Evolutionary conservation across 2,113 vertebrate genomes (phyloP).

Genomic region (Callocephalon fimbriatum): DNA sequence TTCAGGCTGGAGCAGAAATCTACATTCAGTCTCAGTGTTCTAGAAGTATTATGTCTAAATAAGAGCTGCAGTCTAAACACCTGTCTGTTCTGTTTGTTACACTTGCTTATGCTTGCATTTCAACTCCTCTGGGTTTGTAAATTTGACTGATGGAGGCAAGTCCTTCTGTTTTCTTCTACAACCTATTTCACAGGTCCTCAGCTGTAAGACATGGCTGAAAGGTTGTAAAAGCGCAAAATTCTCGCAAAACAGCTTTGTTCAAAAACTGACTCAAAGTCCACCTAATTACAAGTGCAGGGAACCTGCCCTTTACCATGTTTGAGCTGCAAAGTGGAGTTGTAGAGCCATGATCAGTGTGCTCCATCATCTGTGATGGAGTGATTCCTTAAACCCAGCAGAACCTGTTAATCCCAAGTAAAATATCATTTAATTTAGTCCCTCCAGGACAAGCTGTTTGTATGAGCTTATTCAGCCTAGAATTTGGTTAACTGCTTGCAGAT

Average conservation of each 20-base stretch:
- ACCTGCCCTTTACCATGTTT: not conserved
- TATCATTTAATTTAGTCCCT: not conserved
- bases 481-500: not conserved
- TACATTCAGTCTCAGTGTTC: not conserved
- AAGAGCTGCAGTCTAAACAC: not conserved
- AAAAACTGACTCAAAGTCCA: not conserved
- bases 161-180: not conserved
- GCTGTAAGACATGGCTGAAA: fast-evolving
- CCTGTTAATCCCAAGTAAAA: not conserved
- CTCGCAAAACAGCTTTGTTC: not conserved
- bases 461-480: not conserved
- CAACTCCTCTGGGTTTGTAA: not conserved
- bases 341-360: not conserved
- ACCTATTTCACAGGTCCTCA: not conserved
- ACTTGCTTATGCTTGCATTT: not conserved
- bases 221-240: not conserved
- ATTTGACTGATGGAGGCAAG: not conserved
- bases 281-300: not conserved
- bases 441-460: not conserved
- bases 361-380: fast-evolving
- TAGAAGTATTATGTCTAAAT: fast-evolving
- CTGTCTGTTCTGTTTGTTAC: not conserved
- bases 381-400: not conserved
- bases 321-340: not conserved
- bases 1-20: not conserved